These are phyloP conservation scores for Corythornis cristatus DNA, from an alignment of 2,113 vertebrate species.

Conservation along the genomic window DNA sequence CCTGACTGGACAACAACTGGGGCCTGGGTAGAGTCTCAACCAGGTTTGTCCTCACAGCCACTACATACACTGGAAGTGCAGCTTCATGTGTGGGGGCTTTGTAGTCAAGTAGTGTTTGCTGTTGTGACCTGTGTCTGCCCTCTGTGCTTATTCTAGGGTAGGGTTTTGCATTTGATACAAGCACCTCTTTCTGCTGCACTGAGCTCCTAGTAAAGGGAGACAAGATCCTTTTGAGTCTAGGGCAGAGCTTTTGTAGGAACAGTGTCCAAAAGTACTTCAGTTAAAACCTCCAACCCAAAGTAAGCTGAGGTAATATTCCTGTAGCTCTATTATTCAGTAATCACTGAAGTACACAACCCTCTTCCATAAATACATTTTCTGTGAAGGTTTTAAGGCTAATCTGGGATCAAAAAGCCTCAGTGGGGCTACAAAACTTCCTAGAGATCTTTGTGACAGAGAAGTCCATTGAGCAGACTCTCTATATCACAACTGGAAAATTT, in stretches of 20 bases:
- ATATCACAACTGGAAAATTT: not conserved
- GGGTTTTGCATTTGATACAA: not conserved
- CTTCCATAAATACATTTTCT: not conserved
- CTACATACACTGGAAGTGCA: rapidly evolving
- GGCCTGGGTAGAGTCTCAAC: too few relatives aligned
- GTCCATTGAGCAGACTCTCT: not conserved
- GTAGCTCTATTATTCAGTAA: not conserved
- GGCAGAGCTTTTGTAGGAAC: not conserved
- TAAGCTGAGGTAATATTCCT: not conserved
- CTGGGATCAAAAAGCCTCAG: not conserved
- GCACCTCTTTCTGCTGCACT: not conserved
- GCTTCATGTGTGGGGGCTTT: rapidly evolving
- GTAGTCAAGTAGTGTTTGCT: rapidly evolving
- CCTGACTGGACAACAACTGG: not conserved
- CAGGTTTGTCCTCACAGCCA: not conserved
- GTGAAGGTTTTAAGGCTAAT: not conserved
- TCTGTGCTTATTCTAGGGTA: too few relatives aligned
- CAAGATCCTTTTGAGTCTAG: too few relatives aligned
- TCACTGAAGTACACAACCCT: rapidly evolving
- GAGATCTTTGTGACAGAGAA: not conserved
- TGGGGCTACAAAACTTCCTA: not conserved
- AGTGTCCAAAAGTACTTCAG: not conserved
- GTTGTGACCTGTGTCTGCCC: not conserved
- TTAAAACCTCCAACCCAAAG: rapidly evolving
- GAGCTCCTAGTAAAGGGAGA: rapidly evolving